phyloP scores from a whole-genome alignment of 2,113 vertebrate species.

The Myotis brandtii region DNA sequence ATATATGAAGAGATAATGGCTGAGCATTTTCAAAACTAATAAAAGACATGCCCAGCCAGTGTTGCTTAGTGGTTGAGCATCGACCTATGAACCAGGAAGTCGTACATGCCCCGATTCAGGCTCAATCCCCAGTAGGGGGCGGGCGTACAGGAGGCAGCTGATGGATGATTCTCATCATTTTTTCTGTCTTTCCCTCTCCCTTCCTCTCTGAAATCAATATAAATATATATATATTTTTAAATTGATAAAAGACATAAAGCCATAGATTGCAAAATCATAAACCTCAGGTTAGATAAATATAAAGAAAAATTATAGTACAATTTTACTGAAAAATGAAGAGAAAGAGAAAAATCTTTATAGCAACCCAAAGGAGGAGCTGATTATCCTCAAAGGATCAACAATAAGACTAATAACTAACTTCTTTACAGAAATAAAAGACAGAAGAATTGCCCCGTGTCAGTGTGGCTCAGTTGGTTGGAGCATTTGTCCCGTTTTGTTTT shows the following conservation, averaged over 20 bases:
- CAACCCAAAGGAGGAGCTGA: neutral
- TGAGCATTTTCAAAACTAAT: neutral
- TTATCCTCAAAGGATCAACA: neutral
- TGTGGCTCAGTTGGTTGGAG: neutral
- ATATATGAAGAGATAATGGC: neutral
- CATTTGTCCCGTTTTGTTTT: too few species aligned
- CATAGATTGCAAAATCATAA: neutral
- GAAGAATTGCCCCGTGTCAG: neutral
- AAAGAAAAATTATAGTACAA: neutral
- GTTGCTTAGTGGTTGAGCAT: too few species aligned
- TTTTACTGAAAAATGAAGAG: neutral
- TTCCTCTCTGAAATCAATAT: too few species aligned
- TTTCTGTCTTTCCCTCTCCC: too few species aligned
- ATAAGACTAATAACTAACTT: neutral
- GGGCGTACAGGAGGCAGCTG: too few species aligned
- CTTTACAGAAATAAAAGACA: neutral
- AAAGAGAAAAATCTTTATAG: neutral
- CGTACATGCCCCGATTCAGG: too few species aligned
- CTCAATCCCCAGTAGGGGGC: too few species aligned
- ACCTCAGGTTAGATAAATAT: neutral
- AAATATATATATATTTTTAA: neutral
- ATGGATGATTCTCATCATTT: too few species aligned
- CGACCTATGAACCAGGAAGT: too few species aligned
- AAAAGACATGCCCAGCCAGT: neutral
- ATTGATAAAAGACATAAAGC: neutral